phyloP scores from a whole-genome alignment of 2,888 invertebrate species.

The Hofmannophila pseudospretella region DNA sequence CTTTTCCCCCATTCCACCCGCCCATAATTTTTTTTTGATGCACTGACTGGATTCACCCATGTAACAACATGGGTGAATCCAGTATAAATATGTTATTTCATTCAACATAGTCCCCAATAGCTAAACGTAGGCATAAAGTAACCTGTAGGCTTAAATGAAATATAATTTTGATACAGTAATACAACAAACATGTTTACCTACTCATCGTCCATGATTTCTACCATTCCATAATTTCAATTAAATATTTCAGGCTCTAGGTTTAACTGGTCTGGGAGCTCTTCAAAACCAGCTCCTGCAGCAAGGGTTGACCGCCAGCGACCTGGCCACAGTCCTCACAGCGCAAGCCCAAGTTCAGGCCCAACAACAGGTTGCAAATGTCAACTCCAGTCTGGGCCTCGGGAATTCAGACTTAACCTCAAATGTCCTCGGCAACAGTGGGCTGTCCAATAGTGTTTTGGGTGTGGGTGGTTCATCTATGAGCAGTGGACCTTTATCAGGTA shows the following conservation, averaged over 20 bases:
- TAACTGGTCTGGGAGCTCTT: slow-evolving; percentile 64
- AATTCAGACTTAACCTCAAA: slow-evolving; percentile 37
- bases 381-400: slow-evolving; percentile 40
- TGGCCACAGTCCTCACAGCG: slow-evolving; percentile 58
- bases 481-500: slow-evolving; percentile 64
- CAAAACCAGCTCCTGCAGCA: slow-evolving; percentile 71
- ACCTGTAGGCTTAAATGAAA: no score
- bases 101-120: no score
- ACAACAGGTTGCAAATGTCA: slow-evolving; percentile 33
- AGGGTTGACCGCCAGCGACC: slow-evolving; percentile 63
- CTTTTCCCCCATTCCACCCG: no score
- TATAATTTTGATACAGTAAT: no score
- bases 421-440: slow-evolving; percentile 35
- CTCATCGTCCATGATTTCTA: no score
- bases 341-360: slow-evolving; percentile 29
- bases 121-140: no score
- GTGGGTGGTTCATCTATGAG: slow-evolving; percentile 39
- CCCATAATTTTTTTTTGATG: no score
- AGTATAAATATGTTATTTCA: no score
- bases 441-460: slow-evolving; percentile 44
- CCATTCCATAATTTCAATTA: no score
- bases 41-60: no score
- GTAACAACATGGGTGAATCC: no score
- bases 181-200: no score
- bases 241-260: slow-evolving; percentile 56